phyloP scores from a whole-genome alignment of 1,140 invertebrate species.

The Anastatus disparis region DNA sequence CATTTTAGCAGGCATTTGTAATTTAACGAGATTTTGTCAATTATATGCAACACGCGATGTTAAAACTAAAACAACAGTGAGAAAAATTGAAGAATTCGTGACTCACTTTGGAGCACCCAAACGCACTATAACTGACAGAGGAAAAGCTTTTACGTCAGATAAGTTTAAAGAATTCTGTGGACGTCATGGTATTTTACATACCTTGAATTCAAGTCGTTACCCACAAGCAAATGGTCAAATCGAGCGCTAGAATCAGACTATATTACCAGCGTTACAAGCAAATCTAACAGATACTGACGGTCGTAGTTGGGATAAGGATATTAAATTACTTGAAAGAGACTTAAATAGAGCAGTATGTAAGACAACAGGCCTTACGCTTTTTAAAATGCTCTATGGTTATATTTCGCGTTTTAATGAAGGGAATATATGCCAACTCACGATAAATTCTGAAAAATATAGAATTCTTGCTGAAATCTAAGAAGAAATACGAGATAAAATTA shows the following conservation, averaged over 20 bases:
- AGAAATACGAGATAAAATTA: slow-evolving; percentile 13
- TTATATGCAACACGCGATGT: too few relatives aligned
- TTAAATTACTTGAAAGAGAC: slow-evolving; percentile 39
- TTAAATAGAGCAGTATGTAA: slow-evolving; percentile 41
- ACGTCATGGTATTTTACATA: slow-evolving; percentile 46
- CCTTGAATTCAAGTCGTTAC: slow-evolving; percentile 47
- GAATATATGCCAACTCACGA: slow-evolving; percentile 11
- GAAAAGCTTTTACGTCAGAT: slow-evolving; percentile 50
- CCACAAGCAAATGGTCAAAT: slow-evolving; percentile 50
- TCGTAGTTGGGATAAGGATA: slow-evolving; percentile 25
- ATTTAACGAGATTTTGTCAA: too few relatives aligned
- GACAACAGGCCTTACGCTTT: slow-evolving; percentile 38
- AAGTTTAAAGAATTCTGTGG: slow-evolving; percentile 47
- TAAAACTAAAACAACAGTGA: too few relatives aligned
- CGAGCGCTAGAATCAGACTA: slow-evolving; percentile 37
- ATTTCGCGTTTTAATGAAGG: slow-evolving; percentile 37
- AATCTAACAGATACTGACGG: slow-evolving; percentile 1
- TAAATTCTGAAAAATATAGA: slow-evolving; percentile 31
- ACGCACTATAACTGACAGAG: slow-evolving; percentile 50
- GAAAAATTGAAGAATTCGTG: too few relatives aligned
- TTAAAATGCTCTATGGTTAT: slow-evolving; percentile 40
- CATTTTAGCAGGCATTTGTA: too few relatives aligned
- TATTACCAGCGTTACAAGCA: slow-evolving; percentile 24
- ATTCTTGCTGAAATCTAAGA: slow-evolving; percentile 10
- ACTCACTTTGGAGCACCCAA: slow-evolving; percentile 46